Base-by-base conservation (phyloP, 2,888 invertebrate species). In the Eupithecia pulchellata region DNA sequence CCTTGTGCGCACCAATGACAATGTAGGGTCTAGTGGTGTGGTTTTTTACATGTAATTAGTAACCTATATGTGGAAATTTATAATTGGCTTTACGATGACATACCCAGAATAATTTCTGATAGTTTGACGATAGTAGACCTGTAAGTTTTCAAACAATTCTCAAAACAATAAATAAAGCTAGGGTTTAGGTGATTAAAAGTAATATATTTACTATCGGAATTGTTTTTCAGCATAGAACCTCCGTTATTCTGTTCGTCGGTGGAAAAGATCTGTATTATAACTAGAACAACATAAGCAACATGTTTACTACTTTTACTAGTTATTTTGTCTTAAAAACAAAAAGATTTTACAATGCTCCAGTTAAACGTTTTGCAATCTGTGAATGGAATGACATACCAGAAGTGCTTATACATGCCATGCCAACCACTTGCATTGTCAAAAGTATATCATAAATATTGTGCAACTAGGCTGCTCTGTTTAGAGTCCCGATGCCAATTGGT, bases 341-440 rank as follows among this genome's bases (percentile, higher is more conserved):
- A 6, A 25, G 0, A 20, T n/a, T 1, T 17, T 34, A 60, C 25
- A 61, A 27, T 64, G 64, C 47, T 64, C 64, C 25, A 64, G 64
- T 52, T 65, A 65, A 57, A 57, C 1, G 32, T 65, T 47, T 65
- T 61, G 64, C 55, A 55, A 65, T 55, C 3, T 47, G 4, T 64
- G 47, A 32, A 29, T 27, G 17, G 17, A n/a, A 27, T 60, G 39
- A 61, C 30, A 67, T 64, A 66, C 70, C 64, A 72, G 73, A 73
- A 73, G 72, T 74, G 47, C 64, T 27, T 63, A n/a, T n/a, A 64
- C 66, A 66, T 52, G 20, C 13, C 25, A 61, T 20, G 20, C 11
- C 30, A 60, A n/a, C 58, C 32, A 60, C 58, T 20, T 5, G 58
- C 30, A 32, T 60, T 60, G 58, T 60, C 58, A 61, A 61, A 61